phyloP scores from a whole-genome alignment of 2,113 vertebrate species.

The Paracyprichromis sp. region DNA sequence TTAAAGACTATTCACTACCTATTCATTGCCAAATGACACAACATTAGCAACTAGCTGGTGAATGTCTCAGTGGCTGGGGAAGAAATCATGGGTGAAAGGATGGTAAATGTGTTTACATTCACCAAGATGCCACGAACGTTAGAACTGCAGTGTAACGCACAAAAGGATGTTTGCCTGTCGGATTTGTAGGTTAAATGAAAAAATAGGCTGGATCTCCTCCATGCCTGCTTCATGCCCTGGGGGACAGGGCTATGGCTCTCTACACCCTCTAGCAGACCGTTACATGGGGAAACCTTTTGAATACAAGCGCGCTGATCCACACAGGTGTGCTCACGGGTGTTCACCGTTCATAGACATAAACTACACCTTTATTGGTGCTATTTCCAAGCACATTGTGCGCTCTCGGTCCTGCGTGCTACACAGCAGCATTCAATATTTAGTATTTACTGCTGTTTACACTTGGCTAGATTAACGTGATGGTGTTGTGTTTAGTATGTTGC shows the following conservation, averaged over 20 bases:
- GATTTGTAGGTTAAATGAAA: background rate
- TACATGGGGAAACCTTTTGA: background rate
- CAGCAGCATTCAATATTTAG: background rate
- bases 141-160: background rate
- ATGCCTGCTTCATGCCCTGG: background rate
- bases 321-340: background rate
- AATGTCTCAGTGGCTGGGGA: background rate
- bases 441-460: background rate
- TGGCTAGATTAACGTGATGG: background rate
- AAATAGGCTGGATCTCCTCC: background rate
- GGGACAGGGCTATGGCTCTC: rapidly evolving
- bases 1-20: background rate
- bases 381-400: background rate
- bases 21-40: background rate
- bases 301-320: rapidly evolving
- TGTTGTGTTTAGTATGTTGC: background rate
- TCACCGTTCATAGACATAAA: background rate
- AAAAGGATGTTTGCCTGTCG: background rate
- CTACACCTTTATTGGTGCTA: rapidly evolving
- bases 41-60: background rate
- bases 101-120: background rate
- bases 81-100: background rate
- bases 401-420: rapidly evolving
- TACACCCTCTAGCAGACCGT: background rate
- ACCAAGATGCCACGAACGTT: background rate